phyloP scores from a whole-genome alignment of 2,888 invertebrate species.

The Ectemnius continuus region DNA sequence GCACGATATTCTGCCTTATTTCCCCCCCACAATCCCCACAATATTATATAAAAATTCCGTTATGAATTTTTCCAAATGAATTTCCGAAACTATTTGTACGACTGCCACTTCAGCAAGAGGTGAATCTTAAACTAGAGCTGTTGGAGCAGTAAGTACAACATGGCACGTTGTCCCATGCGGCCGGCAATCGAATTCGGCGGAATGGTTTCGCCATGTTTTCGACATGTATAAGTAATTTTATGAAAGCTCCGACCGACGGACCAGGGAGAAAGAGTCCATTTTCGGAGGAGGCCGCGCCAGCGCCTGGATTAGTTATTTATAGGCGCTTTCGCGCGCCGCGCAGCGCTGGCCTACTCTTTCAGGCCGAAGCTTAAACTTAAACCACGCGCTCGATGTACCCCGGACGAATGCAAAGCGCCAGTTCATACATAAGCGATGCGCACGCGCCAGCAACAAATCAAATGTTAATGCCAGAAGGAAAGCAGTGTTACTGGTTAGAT shows the following conservation, averaged over 20 bases:
- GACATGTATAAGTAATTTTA: slow-evolving; percentile 7
- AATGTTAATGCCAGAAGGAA: background rate
- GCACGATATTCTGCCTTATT: too few species aligned
- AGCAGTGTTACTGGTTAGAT: too few species aligned
- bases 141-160: too few species aligned
- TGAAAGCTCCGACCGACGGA: background rate
- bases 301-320: slow-evolving; percentile 1
- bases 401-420: slow-evolving; percentile 14
- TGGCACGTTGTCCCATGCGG: too few species aligned
- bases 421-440: slow-evolving; percentile 38
- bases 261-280: background rate
- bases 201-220: background rate
- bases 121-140: too few species aligned
- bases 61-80: too few species aligned
- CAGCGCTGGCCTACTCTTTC: background rate
- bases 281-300: background rate
- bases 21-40: too few species aligned
- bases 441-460: slow-evolving; percentile 11
- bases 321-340: background rate
- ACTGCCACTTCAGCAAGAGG: too few species aligned
- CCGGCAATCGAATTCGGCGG: background rate
- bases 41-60: too few species aligned
- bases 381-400: slow-evolving; percentile 28
- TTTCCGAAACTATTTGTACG: too few species aligned
- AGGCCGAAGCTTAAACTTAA: background rate